Base-by-base conservation (phyloP, 1,140 invertebrate genomes). In the Bicyclus anynana region DNA sequence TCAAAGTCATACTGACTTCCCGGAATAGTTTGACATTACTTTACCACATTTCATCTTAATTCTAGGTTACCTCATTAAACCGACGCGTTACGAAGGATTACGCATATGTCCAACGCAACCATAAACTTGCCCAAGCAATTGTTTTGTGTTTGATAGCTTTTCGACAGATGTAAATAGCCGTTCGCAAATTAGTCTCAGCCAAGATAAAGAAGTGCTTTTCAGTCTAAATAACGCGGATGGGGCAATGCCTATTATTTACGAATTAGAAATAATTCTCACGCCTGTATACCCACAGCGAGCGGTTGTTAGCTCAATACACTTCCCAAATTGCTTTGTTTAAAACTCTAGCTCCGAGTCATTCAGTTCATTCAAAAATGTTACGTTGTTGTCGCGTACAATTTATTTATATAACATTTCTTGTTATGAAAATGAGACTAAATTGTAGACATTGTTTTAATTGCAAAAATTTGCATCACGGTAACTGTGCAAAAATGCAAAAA, bases 231-330 rank as follows among this genome's bases (percentile, higher is more conserved):
- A 60, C 55, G 51, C 51, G 42, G 52, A 65, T 70, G 62, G 60
- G 53, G 67, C 61, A 68, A 73, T 38, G 23, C 50, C 53, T 44
- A 67, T 71, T 61, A 70, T 72, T 67, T 62, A 64, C 53, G 52
- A 65, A 65, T 69, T 62, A 72, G 53, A 55, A 29, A 48, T 21
- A 33, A 53, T 51, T 73, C 71, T 59, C 71, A 73, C 71, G 67
- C 48, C 14, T 16, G 18, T 48, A 38, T 17, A 14, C 23, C 2
- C 12, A 20, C 26, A 46, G 18, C 18, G 20, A 14, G 29, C 33
- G 40, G 18, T 5, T 20, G 40, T 20, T 44, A 17, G 20, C 40
- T 44, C 40, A 44, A 44, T 44, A 44, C 12, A 44, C 40, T 17
- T 44, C 40, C 40, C 16, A 44, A 44, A 44, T 44, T 44, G 40